Percentiles rank a stretch among this genome's conserved stretches.
phyloP scores from a whole-genome alignment of 2,113 vertebrate genomes.

The Sceloporus undulatus region DNA sequence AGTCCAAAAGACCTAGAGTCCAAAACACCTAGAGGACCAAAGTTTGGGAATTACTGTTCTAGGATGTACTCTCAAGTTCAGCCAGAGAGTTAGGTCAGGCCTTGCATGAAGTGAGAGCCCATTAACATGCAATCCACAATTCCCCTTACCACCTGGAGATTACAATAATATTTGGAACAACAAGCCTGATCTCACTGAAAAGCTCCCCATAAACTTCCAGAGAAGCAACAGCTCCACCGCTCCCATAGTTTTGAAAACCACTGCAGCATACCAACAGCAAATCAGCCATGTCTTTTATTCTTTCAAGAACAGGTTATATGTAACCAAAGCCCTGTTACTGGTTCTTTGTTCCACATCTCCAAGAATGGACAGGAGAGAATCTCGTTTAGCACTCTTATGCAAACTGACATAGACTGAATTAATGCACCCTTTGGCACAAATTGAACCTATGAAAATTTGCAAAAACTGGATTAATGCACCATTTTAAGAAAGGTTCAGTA shows the following conservation, averaged over 20 bases:
- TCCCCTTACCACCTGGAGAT: not conserved
- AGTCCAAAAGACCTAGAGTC: not conserved
- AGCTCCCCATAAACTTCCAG: not conserved
- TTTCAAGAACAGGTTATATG: not conserved
- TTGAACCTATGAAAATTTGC: constrained; percentile 42
- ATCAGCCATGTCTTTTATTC: not conserved
- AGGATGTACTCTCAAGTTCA: not conserved
- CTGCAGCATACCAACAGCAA: not conserved
- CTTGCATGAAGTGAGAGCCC: not conserved
- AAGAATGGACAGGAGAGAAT: constrained; percentile 48
- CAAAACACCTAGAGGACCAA: too few species aligned
- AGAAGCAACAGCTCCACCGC: not conserved
- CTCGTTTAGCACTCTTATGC: constrained; percentile 53
- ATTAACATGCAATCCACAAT: too few species aligned
- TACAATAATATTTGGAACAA: not conserved
- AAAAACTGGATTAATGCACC: constrained; percentile 52
- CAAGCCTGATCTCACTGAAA: not conserved
- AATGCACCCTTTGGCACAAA: constrained; percentile 19
- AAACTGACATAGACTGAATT: constrained; percentile 50
- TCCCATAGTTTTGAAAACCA: not conserved
- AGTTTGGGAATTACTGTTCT: not conserved
- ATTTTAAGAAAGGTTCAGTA: constrained; percentile 65
- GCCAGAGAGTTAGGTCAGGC: too few species aligned
- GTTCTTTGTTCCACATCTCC: constrained; percentile 49
- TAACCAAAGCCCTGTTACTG: constrained; percentile 35